Evolutionary conservation across 2,113 vertebrate species (phyloP).

Genomic region (Sorex fumeus): DNA sequence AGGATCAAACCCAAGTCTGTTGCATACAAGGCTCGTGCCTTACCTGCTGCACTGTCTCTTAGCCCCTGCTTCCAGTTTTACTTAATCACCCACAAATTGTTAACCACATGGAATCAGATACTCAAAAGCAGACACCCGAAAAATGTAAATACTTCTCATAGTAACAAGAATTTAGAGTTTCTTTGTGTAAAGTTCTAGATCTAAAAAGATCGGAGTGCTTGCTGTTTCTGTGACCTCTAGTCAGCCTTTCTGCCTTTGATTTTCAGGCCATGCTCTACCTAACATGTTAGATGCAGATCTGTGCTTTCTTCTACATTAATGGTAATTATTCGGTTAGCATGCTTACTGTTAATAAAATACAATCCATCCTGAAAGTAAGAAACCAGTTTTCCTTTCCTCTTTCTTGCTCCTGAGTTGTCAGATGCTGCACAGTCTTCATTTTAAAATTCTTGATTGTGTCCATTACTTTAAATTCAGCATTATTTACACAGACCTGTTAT

Average conservation of each 20-base stretch:
- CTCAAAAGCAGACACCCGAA: conserved; percentile 29
- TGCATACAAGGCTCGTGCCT: too few species aligned
- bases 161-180: not conserved
- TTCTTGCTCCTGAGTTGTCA: not conserved
- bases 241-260: not conserved
- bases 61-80: too few species aligned
- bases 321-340: conserved; percentile 5
- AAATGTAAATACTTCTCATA: not conserved
- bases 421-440: not conserved
- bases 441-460: conserved; percentile 50
- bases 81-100: not conserved
- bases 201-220: not conserved
- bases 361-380: conserved; percentile 31
- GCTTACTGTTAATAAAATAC: conserved; percentile 4
- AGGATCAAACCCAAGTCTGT: too few species aligned
- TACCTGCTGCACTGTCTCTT: not conserved
- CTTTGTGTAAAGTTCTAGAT: not conserved
- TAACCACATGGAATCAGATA: not conserved
- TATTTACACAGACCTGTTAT: conserved; percentile 10
- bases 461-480: not conserved
- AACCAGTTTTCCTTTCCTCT: conserved; percentile 23
- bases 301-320: not conserved
- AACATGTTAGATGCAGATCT: conserved; percentile 28
- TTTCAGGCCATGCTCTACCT: not conserved
- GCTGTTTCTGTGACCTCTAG: not conserved